Conservation (phyloP, 2,113 vertebrate genomes). For the Phylloscopus trochilus region DNA sequence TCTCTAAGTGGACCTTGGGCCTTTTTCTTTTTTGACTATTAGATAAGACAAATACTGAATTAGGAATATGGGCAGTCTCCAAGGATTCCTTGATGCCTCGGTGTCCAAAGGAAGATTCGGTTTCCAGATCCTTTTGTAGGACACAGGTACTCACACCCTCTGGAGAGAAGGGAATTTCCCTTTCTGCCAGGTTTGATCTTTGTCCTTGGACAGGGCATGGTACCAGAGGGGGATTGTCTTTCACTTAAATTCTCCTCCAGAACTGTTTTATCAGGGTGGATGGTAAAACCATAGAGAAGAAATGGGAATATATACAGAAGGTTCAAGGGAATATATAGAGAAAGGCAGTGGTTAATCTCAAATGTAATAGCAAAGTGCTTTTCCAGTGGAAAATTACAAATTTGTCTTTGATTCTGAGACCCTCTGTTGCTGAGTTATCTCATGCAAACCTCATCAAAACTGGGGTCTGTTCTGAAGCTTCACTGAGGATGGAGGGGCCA, state of each 20-base stretch:
- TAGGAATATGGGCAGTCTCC: neutral
- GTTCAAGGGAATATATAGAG: neutral
- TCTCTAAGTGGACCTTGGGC: neutral
- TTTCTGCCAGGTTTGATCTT: neutral
- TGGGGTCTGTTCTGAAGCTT: neutral
- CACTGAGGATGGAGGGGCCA: neutral
- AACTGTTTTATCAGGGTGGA: neutral
- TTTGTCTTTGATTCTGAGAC: neutral
- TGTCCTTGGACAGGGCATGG: neutral
- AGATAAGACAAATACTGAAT: neutral
- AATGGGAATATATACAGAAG: neutral
- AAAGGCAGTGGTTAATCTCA: neutral
- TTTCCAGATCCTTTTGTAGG: neutral
- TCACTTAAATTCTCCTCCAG: neutral
- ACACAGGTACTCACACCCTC: neutral
- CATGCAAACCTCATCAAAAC: neutral
- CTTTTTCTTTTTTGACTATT: neutral
- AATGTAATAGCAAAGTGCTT: neutral
- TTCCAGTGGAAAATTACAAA: neutral
- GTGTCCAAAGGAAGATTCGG: neutral
- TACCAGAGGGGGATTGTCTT: neutral
- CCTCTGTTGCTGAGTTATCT: neutral
- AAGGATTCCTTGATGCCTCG: neutral
- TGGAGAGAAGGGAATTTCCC: neutral
- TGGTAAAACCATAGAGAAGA: neutral